Evolutionary conservation across 2,797 vertebrate genomes (phyloP), one percentile per base, ranked within the genome.

Genomic region (Semaprochilodus insignis): DNA sequence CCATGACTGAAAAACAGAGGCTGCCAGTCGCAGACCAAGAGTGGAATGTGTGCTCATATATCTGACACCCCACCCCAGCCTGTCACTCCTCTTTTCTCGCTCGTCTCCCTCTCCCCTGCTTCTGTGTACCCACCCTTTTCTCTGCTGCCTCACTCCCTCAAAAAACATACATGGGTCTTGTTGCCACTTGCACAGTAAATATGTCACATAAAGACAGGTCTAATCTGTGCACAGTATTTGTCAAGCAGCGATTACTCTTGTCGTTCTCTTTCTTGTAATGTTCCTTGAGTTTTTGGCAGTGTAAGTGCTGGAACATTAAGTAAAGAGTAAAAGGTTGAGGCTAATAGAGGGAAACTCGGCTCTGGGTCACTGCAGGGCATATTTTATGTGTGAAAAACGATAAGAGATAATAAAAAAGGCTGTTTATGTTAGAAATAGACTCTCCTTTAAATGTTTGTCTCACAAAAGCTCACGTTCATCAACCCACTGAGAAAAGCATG

Each of bases 41-140:
- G 60, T 19, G 17, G 66, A 63, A 82, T 70, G 40, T 25, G 74
- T 63, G 69, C 51, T 78, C 52, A 67, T 83, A 74, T 73, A 55
- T 74, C 34, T 66, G 34, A 78, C 62, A n/a, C 36, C 40, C 44
- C 25, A 70, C 25, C 21, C 5, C 67, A 48, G 4, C 71, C 21
- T 55, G 48, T 57, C 48, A 65, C 19, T 78, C 34, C 34, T 4
- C 51, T 54, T 57, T 55, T 69, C 63, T 36, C 31, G 27, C 51
- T 34, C 2, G 51, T 16, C 51, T 11, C 71, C 25, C 76, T 51
- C 51, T 8, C 25, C 59, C n/a, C 8, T 57, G 44, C 10, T 54
- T 63, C 40, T 60, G 25, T 51, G 34, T 60, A 77, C 57, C 8
- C 8, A 36, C 14, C 63, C 7, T 57, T 23, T 31, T 67, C 13